Conservation (phyloP, 2,888 invertebrate species). For the Polydesmus complanatus region DNA sequence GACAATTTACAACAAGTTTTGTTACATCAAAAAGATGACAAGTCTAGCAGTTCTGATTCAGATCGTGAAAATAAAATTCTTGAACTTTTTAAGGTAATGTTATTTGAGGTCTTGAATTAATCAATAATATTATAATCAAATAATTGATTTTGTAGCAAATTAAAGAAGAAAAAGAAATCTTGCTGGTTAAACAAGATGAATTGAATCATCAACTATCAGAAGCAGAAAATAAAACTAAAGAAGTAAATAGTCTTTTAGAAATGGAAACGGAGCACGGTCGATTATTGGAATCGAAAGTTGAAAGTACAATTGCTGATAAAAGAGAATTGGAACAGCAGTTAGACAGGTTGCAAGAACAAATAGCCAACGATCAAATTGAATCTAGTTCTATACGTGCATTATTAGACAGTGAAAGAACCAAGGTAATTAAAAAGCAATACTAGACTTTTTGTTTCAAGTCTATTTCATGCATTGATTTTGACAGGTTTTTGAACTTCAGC, state of each 20-base stretch:
- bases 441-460: no score
- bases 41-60: constrained; percentile 16
- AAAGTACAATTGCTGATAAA: constrained; percentile 58
- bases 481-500: constrained; percentile 47
- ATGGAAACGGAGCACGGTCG: constrained; percentile 50
- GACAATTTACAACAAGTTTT: constrained; percentile 65
- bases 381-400: constrained; percentile 29
- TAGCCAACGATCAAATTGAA: constrained; percentile 74
- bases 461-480: background rate
- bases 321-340: constrained; percentile 65
- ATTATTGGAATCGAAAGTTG: constrained; percentile 55
- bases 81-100: constrained; percentile 63
- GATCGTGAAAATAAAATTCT: constrained; percentile 48
- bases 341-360: constrained; percentile 54
- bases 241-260: constrained; percentile 47
- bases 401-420: constrained; percentile 4
- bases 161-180: constrained; percentile 61
- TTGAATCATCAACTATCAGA: constrained; percentile 54
- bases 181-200: constrained; percentile 63
- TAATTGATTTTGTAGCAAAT: constrained; percentile 39
- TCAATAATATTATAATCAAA: background rate
- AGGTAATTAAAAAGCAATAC: no score
- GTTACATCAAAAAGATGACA: constrained; percentile 28
- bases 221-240: constrained; percentile 40
- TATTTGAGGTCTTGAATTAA: no score